Conservation (phyloP, 2,888 invertebrate species). For the Papilio elwesi region DNA sequence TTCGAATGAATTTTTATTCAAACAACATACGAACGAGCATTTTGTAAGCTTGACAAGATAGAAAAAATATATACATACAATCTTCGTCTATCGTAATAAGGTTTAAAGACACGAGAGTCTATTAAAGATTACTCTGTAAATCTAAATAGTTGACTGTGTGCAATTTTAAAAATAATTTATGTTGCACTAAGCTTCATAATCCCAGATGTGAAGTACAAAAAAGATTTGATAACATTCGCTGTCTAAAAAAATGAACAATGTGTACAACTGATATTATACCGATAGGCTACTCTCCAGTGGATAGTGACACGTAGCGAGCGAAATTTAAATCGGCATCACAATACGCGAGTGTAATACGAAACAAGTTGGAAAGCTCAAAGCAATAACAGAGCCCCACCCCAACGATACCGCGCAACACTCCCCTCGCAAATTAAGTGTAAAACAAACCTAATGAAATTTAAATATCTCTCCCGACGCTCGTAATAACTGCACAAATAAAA, state of each 20-base stretch:
- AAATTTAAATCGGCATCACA: conserved; percentile 77
- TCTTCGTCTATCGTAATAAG: too few species aligned
- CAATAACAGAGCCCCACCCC: conserved; percentile 75
- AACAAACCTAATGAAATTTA: conserved; percentile 85
- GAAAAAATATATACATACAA: too few species aligned
- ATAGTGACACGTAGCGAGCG: conserved; percentile 70
- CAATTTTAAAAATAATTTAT: too few species aligned
- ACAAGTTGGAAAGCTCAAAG: conserved; percentile 67
- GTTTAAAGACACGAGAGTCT: too few species aligned
- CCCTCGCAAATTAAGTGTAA: conserved; percentile 84
- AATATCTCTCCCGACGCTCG: conserved; percentile 79
- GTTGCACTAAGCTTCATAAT: too few species aligned
- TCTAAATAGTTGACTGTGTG: too few species aligned
- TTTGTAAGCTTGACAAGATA: neutral
- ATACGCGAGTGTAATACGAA: conserved; percentile 70
- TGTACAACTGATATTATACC: neutral
- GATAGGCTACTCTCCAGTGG: conserved; percentile 19
- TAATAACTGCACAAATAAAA: conserved; percentile 83
- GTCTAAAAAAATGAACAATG: neutral
- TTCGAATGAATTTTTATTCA: neutral
- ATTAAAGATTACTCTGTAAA: too few species aligned
- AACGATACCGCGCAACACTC: conserved; percentile 64
- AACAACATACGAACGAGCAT: neutral
- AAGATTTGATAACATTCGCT: neutral
- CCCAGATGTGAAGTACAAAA: too few species aligned